Base-by-base conservation (phyloP, 2,888 invertebrate genomes). In the Operophtera brumata region DNA sequence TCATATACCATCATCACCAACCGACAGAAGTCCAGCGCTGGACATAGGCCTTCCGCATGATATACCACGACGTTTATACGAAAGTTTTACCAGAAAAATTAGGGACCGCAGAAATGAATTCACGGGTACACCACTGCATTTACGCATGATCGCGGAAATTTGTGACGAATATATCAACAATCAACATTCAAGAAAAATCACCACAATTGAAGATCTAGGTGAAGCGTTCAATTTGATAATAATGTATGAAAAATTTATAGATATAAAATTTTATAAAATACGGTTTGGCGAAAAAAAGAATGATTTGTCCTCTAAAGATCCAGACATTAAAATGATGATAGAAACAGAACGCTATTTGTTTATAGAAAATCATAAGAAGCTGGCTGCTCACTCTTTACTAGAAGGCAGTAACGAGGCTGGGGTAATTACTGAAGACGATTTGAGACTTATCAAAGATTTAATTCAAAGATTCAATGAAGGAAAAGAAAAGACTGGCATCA, bases 261-360 rank as follows among this genome's bases (percentile, higher is more conserved):
- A 64, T 13, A 50, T 44, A 0, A 66, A 66, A 53, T 66, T 65
- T 59, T 47, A 56, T 41, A 52, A 50, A 32, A 66, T 66, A 6
- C 64, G 60, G 8, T 66, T 65, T 45, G 65, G 65, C 0, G 65
- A 65, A 50, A 66, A 65, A 34, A 62, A 57, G 3, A 57, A 55
- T 10, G 53, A 56, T 32, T 44, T 60, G 11, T 59, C 57, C 42
- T 42, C 53, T 6, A 57, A 59, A 43, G 53, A 66, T 13, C 65
- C 65, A 2, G 59, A 65, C 20, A 52, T 62, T 25, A 59, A 56
- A 39, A 57, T 39, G 32, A 11, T 64, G 7, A 58, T 66, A n/a
- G 42, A 53, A 11, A n/a, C 12, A 37, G 37, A 36, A 30, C 20
- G 25, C 5, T 20, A 14, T 30, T 25, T 12, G 9, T 53, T 53